These are phyloP conservation scores for Epirrhoe tristata DNA, from an alignment of 2,888 invertebrate species.

Conservation along the genomic window DNA sequence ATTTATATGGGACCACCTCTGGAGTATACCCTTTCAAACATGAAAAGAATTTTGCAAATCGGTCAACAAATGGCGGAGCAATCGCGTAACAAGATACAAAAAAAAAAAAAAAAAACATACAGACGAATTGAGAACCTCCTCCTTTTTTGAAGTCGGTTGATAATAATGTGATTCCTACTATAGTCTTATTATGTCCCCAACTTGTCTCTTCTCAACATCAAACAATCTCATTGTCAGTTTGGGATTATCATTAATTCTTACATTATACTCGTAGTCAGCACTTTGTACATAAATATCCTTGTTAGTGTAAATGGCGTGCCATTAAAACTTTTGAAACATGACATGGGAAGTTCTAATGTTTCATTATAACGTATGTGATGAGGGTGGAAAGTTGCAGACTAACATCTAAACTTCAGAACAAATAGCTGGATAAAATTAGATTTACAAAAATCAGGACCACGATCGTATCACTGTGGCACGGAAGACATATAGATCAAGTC, in stretches of 20 bases:
- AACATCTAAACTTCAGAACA: not conserved
- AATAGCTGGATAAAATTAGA: no score
- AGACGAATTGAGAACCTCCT: no score
- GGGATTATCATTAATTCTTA: not conserved
- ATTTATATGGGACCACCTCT: no score
- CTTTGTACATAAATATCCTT: conserved; percentile 5
- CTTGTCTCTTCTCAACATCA: not conserved
- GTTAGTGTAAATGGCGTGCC: conserved; percentile 6
- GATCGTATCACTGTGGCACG: no score
- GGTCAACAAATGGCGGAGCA: no score
- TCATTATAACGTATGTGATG: not conserved
- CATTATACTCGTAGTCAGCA: not conserved
- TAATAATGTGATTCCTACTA: not conserved
- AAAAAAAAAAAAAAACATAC: no score
- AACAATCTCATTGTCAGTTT: not conserved
- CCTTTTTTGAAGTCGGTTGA: no score
- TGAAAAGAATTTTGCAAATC: no score
- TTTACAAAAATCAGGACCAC: no score
- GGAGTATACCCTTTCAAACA: no score
- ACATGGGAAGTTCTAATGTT: conserved; percentile 2
- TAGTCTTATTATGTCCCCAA: not conserved
- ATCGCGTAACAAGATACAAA: no score
- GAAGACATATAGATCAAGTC: no score
- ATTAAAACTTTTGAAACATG: conserved; percentile 19
- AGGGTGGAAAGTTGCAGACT: not conserved